Base-by-base conservation (phyloP, 2,888 invertebrate species). In the Nomada fabriciana region DNA sequence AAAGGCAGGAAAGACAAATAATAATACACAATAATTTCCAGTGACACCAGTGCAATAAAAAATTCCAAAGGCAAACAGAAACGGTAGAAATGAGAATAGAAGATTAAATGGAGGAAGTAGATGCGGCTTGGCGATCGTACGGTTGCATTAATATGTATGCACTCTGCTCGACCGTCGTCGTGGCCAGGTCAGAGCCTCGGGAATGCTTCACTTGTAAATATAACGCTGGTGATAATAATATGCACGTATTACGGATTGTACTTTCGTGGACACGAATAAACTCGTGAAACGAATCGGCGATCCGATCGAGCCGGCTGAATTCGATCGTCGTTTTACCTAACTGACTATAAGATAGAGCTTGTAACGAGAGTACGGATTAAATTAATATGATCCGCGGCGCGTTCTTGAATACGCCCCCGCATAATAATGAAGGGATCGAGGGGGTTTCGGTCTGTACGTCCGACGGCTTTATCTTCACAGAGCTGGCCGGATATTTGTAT, bases 171-270 rank as follows among this genome's bases (percentile, higher is more conserved):
- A 36, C 52, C 25, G 29, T 78, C 52, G 79, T 52, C 64, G 61
- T 11, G 53, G 50, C 42, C 29, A 29, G 68, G 47, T 69, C 65
- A 68, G 73, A 50, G 42, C 23, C 36, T 50, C 60, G 60, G 23
- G 69, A 69, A 87, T 83, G 76, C 88, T 85, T 80, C 79, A 43
- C 69, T 76, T 76, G 74, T 70, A 82, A 83, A 88, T 86, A 88
- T 80, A 83, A 36, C 69, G 63, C 15, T 64, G 65, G 70, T 70
- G 73, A 83, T 83, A 86, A 85, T 86, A 76, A 85, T 90, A 88
- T 36, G 36, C 7, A 7, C 90, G 89, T 89, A 86, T 86, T 55
- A 75, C 61, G 77, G 78, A 75, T 71, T 61, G 69, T 61, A 13
- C n/a, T 18, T 11, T 36, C 53, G 53, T 50, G n/a, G 13, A 25